A percentile compares a stretch with the other conserved stretches of the same genome.
These are phyloP conservation scores for Nebria ingens DNA, from an alignment of 1,140 invertebrate species.

Conservation along the genomic window DNA sequence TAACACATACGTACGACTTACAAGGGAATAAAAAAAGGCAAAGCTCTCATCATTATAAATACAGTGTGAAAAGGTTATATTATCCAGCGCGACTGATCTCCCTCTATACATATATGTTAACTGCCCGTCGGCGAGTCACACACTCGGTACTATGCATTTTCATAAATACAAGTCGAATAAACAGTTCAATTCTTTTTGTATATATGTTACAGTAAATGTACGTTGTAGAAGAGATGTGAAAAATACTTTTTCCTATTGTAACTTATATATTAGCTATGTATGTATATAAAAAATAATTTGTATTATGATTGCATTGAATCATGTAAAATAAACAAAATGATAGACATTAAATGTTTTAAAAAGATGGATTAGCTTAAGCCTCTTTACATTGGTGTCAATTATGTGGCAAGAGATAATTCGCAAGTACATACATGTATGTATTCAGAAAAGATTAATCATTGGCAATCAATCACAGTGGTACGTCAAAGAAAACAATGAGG, in stretches of 20 bases:
- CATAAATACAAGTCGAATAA: no score
- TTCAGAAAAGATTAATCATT: slow-evolving; percentile 1
- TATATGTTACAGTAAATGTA: no score
- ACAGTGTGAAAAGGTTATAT: neutral
- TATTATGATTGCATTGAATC: no score
- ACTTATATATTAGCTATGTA: no score
- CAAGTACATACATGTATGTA: slow-evolving; percentile 4
- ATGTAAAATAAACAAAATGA: no score
- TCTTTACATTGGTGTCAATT: neutral
- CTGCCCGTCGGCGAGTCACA: no score
- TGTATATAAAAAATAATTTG: no score
- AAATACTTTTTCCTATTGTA: no score
- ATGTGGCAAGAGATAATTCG: neutral
- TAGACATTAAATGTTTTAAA: no score
- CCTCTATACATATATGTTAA: neutral
- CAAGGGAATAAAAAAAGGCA: neutral
- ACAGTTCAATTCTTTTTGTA: no score
- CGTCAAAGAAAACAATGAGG: slow-evolving; percentile 3
- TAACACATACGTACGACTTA: neutral
- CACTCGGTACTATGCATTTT: no score
- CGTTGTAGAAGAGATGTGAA: no score
- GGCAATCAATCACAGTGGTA: neutral
- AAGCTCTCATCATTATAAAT: neutral
- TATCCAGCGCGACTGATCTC: neutral
- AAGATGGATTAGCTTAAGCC: neutral